A percentile compares a stretch with the other conserved stretches of the same genome.
Conservation (phyloP, 2,888 invertebrate genomes). For the Rhamnusium bicolor region DNA sequence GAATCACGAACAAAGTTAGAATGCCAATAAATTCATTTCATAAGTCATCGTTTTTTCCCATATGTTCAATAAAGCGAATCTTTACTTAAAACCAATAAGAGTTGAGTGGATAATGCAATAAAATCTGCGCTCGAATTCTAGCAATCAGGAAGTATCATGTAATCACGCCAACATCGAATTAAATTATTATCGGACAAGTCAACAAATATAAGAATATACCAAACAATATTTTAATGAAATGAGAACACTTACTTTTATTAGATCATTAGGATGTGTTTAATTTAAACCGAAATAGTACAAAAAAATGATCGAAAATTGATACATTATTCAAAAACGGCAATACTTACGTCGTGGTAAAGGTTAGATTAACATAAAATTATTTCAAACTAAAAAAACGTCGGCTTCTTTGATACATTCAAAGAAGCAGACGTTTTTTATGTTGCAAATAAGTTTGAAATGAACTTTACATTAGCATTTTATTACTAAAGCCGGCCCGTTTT, state of each 20-base stretch:
- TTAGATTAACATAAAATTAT: too few species aligned
- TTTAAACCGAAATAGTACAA: too few species aligned
- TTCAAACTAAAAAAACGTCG: too few species aligned
- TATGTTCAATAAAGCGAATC: background rate
- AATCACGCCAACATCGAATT: background rate
- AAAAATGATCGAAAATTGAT: too few species aligned
- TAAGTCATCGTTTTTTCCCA: background rate
- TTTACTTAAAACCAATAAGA: slow-evolving; percentile 1
- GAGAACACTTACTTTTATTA: background rate
- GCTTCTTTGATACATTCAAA: too few species aligned
- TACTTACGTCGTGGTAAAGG: too few species aligned
- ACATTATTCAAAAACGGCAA: too few species aligned
- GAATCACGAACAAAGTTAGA: background rate
- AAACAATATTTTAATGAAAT: background rate
- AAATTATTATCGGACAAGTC: background rate
- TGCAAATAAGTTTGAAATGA: too few species aligned
- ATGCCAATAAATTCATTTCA: background rate
- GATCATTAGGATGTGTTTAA: too few species aligned
- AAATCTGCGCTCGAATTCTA: background rate
- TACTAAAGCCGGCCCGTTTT: too few species aligned
- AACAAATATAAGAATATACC: background rate
- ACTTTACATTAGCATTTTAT: too few species aligned
- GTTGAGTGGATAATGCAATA: slow-evolving; percentile 15
- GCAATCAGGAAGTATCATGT: slow-evolving; percentile 2
- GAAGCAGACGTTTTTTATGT: too few species aligned